Conservation (phyloP, 2,888 invertebrate species). For the Linnaemya tessellans region DNA sequence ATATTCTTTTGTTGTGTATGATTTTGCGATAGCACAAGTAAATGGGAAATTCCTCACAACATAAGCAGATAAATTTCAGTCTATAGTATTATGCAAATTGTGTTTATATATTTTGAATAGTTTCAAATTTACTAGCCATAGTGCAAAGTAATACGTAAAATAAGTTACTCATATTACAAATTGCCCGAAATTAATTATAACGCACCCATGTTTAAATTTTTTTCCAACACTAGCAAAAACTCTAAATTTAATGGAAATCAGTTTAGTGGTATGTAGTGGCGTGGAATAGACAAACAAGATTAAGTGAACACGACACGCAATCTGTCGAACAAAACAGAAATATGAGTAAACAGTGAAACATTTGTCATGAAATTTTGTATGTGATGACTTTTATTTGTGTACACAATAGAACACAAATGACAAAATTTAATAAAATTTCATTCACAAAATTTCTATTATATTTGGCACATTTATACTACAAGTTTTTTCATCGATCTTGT, state of each 20-base stretch:
- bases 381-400: neutral
- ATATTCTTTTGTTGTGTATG: neutral
- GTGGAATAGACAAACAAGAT: neutral
- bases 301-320: constrained; percentile 13
- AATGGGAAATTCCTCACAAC: neutral
- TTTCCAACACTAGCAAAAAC: neutral
- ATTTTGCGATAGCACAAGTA: neutral
- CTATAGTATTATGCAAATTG: neutral
- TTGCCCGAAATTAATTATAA: neutral
- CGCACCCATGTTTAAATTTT: constrained; percentile 16
- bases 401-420: no score
- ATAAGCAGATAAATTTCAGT: neutral
- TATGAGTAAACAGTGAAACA: neutral
- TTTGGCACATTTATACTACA: no score
- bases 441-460: no score
- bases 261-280: neutral
- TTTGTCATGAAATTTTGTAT: neutral
- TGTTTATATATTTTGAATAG: neutral
- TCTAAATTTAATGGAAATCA: neutral
- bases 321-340: neutral
- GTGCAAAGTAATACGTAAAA: neutral
- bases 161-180: neutral
- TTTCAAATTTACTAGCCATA: neutral
- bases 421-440: neutral
- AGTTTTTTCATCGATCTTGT: no score